Base-by-base conservation (phyloP, 2,888 invertebrate species). In the Bembecia ichneumoniformis region DNA sequence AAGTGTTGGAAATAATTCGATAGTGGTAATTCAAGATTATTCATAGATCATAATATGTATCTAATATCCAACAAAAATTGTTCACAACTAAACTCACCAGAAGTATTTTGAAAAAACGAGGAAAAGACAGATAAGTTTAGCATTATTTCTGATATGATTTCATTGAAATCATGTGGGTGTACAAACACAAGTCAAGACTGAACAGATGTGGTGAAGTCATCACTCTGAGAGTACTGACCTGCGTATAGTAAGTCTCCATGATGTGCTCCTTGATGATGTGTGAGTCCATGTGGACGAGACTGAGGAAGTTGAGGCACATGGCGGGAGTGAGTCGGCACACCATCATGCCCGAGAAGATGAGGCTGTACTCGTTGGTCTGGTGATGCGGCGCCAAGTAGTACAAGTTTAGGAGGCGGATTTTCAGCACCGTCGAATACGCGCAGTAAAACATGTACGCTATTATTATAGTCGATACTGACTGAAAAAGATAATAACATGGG, bases 281-380 rank as follows among this genome's bases (percentile, higher is more conserved):
- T 36, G 97, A 98, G 80, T 99, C 99, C 93, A 99, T 95, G 69
- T 99, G 99, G 63, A 99, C 96, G 20, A 99, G 88, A 35, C 99
- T 96, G 48, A 99, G 90, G 75, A 99, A 99, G 84, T 99, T 99
- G 46, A 99, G 91, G 80, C 99, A 99, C 90, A 99, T 93, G 2
- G 99, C 99, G 0, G 99, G 98, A 0, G 99, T 99, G 49, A 99
- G 89, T 1, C 99, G 93, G 72, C 98, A 99, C 40, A 97, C 90
- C 90, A 98, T 91, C 99, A 99, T 98, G 51, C 99, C 99, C 60
- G 97, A 96, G 87, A 99, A 98, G 69, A 99, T 96, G 54, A 99
- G 91, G 74, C 97, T 98, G 87, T 99, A 98, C 73, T 99, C 99
- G 74, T 99, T 98, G 5, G 99, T 99, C 83, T 97, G 97, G 77